phyloP scores from a whole-genome alignment of 1,140 invertebrate species.

The Planococcus citri region DNA sequence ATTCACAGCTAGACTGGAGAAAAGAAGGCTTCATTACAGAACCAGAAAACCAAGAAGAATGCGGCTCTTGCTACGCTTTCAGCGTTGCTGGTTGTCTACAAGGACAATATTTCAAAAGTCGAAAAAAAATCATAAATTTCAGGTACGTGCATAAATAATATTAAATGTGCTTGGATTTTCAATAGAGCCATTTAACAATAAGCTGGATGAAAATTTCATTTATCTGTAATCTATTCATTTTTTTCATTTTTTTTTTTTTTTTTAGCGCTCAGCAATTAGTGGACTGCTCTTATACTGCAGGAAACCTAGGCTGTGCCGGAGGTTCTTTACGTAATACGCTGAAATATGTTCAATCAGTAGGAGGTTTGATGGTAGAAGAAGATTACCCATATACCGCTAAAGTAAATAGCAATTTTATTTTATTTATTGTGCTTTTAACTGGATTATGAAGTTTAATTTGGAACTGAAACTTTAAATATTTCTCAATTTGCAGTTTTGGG shows the following conservation, averaged over 20 bases:
- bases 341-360: slow-evolving; percentile 46
- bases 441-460: no score
- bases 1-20: slow-evolving; percentile 51
- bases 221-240: no score
- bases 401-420: slow-evolving; percentile 36
- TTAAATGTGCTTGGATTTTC: no score
- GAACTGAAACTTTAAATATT: no score
- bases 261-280: slow-evolving; percentile 58
- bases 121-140: slow-evolving; percentile 41
- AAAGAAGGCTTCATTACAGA: slow-evolving; percentile 48
- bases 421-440: no score
- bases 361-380: slow-evolving; percentile 47
- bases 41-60: slow-evolving; percentile 49
- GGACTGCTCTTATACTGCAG: slow-evolving; percentile 52
- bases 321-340: slow-evolving; percentile 58
- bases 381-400: slow-evolving; percentile 52
- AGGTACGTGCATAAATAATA: slow-evolving; percentile 35
- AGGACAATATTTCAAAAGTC: slow-evolving; percentile 54
- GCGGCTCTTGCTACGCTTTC: slow-evolving; percentile 65
- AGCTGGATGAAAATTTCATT: no score
- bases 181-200: no score
- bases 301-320: slow-evolving; percentile 57
- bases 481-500: no score
- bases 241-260: slow-evolving; percentile 24
- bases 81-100: slow-evolving; percentile 50